Base-by-base conservation (phyloP, 1,140 invertebrate species). In the Drosophila arawakana region DNA sequence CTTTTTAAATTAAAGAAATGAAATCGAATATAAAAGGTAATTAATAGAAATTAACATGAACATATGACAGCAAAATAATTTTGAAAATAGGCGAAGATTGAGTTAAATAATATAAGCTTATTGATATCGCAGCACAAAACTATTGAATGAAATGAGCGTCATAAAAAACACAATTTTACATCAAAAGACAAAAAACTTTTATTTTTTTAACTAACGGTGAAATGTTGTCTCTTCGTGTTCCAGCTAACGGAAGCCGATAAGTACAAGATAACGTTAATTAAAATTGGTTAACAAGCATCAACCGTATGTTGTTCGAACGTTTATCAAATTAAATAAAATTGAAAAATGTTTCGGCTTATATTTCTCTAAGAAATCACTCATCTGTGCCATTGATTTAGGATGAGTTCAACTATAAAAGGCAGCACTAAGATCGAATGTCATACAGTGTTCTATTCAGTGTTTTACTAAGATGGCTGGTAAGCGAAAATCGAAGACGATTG, bases 301-400 rank as follows among this genome's bases (percentile, higher is more conserved):
- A 49, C 46, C 59, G 47, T 34, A 66, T 52, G 65, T 49, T 41
- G n/a, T 21, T 21, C 18, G 43, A 47, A 65, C 25, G 55, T 73
- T 43, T 43, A 73, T 74, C 52, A 50, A 76, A 79, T 83, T 69
- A 76, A 83, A 67, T 72, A 73, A 83, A 83, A 83, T 79, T 79
- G 47, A 69, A 78, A 69, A 65, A 47, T 83, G 68, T 83, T 63
- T 46, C 35, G 11, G 7, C 34, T 11, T 41, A 10, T 52, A 25
- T 55, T 34, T 18, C 52, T 21, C 39, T 30, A n/a, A 37, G 43
- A 69, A 60, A 41, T 37, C 41, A 21, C 18, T 1, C 35, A 37
- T 37, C 35, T 15, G 15, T 57, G 37, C 15, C 46, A 35, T 72
- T 13, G 5, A 9, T 60, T 25, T 39, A 54, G 13, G 21, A 47